Conservation (phyloP, 2,113 vertebrate species). For the Lucifuga dentata region DNA sequence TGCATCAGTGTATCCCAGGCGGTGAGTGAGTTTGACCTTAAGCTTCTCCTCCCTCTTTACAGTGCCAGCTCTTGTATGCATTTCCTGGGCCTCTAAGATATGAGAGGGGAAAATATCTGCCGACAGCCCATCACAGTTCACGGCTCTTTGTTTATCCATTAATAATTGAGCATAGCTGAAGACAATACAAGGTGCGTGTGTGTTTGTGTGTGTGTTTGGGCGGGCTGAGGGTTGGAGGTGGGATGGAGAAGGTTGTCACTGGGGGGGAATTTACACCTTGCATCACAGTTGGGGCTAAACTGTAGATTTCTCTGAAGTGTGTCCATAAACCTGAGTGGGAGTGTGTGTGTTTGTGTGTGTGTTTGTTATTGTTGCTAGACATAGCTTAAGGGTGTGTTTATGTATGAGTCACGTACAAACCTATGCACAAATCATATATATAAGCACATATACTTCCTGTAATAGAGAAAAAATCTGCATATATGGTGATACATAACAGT, state of each 20-base stretch:
- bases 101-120: constrained; percentile 72
- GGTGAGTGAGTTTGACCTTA: constrained; percentile 78
- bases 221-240: constrained; percentile 10
- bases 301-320: constrained; percentile 58
- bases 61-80: constrained; percentile 72
- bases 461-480: too few species aligned
- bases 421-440: too few species aligned
- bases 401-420: constrained; percentile 36
- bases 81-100: constrained; percentile 71
- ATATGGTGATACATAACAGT: too few species aligned
- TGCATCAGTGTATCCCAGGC: constrained; percentile 32
- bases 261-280: constrained; percentile 62
- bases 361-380: constrained; percentile 25
- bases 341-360: not conserved
- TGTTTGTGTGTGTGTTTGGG: constrained; percentile 2
- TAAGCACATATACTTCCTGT: too few species aligned
- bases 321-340: constrained; percentile 5
- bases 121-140: constrained; percentile 78
- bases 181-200: constrained; percentile 58
- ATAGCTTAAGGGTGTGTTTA: constrained; percentile 55
- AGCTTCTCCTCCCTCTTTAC: constrained; percentile 76
- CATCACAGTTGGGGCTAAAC: constrained; percentile 70
- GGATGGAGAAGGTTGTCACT: constrained; percentile 48
- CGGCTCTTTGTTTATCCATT: constrained; percentile 81
- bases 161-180: constrained; percentile 81